phyloP scores from a whole-genome alignment of 2,797 vertebrate species.

The Chromis chromis region DNA sequence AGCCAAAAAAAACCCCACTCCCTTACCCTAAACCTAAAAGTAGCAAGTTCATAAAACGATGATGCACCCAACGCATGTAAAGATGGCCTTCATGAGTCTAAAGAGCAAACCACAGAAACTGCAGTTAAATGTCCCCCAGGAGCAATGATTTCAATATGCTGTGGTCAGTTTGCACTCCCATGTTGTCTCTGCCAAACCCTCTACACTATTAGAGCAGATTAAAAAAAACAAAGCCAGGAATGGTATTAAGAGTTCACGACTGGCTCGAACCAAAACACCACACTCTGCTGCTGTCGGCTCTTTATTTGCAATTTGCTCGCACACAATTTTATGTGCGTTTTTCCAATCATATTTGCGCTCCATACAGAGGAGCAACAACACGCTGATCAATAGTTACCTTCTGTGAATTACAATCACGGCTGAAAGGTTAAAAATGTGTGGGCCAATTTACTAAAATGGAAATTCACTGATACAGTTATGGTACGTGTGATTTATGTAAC shows the following conservation, averaged over 20 bases:
- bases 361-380: conserved; percentile 28
- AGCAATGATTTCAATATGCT: conserved; percentile 59
- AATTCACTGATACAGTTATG: conserved; percentile 18
- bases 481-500: conserved; percentile 9
- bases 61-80: conserved; percentile 26
- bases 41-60: not conserved
- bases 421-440: conserved; percentile 7
- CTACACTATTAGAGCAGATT: conserved; percentile 37
- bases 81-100: conserved; percentile 44
- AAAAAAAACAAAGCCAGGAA: conserved; percentile 39
- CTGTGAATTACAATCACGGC: conserved; percentile 34
- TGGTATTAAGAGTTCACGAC: conserved; percentile 17
- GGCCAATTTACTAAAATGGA: conserved; percentile 33
- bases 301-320: conserved; percentile 16
- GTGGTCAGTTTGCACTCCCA: conserved; percentile 53
- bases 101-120: conserved; percentile 51
- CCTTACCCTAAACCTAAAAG: not conserved
- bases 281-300: not conserved
- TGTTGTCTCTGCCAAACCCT: conserved; percentile 47
- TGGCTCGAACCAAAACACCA: conserved; percentile 8
- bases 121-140: conserved; percentile 69
- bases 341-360: conserved; percentile 8
- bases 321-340: conserved; percentile 6
- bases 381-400: conserved; percentile 36
- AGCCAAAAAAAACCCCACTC: no score